A percentile compares a stretch with the other conserved stretches of the same genome.
phyloP scores from a whole-genome alignment of 2,797 vertebrate genomes.

The Phalanger gymnotis region DNA sequence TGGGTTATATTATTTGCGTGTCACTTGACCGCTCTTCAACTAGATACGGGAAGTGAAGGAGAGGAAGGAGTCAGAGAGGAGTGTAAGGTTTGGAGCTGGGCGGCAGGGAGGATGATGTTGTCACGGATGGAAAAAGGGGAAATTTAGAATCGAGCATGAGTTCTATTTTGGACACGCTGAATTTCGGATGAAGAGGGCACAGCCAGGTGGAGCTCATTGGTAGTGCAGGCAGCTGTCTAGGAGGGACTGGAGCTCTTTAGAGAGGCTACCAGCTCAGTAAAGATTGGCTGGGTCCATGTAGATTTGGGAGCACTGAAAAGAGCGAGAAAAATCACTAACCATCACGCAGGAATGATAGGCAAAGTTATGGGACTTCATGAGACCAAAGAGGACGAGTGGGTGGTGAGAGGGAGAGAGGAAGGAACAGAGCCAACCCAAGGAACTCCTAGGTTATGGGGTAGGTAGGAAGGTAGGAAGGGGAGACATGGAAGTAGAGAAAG shows the following conservation, averaged over 20 bases:
- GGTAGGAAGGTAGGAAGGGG: too few species aligned
- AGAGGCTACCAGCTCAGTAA: neutral
- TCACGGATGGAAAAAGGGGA: neutral
- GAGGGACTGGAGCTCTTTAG: too few species aligned
- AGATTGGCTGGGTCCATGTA: neutral
- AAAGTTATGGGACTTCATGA: fast-evolving
- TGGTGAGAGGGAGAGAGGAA: neutral
- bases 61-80: neutral
- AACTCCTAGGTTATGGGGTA: neutral
- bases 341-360: neutral
- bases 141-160: neutral
- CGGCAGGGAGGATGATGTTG: neutral
- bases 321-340: neutral
- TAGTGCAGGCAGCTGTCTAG: too few species aligned
- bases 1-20: neutral
- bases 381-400: neutral
- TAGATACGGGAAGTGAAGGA: neutral
- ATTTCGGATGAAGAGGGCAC: neutral
- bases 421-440: neutral
- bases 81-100: neutral
- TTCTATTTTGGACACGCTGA: neutral
- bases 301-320: neutral
- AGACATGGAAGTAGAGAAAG: neutral
- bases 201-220: neutral
- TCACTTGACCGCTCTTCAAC: neutral